Evolutionary conservation across 2,113 vertebrate species (phyloP), one percentile per base, ranked within the genome.

Genomic region (Aspiorhynchus laticeps): DNA sequence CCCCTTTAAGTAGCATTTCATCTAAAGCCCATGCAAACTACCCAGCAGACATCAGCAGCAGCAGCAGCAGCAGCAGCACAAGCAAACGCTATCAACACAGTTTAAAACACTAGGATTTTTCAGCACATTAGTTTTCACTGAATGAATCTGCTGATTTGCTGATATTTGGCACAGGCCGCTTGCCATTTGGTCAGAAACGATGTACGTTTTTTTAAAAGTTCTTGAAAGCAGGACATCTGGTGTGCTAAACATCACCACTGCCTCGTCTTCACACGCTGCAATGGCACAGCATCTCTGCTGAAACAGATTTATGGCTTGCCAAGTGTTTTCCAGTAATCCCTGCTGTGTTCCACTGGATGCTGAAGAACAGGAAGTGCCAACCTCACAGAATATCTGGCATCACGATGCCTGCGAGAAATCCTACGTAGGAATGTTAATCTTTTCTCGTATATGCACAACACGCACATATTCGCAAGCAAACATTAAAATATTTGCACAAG

Each of bases 291-390:
- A 28, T 77, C 43, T 74, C 65, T 84, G 84, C 80, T 84, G 89
- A 84, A 80, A 82, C 76, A 76, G 65, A 85, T 87, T 85, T 80
- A 78, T 1, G 26, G 81, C 41, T 90, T 90, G 87, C 88, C 84
- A 88, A 86, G 86, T 87, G 65, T 81, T 87, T 87, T 84, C 82
- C 86, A 87, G 83, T 90, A 90, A 90, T 88, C 86, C 73, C 78
- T 84, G 61, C 80, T 87, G 85, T 84, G 74, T 87, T 81, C 88
- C 80, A 87, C 86, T 89, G 88, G 83, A 67, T 86, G 46, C 71
- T 24, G 78, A 56, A 61, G 86, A 80, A 87, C 41, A 82, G 73
- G 75, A 85, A 88, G 86, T 46, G 83, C 53, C 79, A 85, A 74
- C 82, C 48, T 85, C 67, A 87, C 79, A 73, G 78, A 85, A 69